A percentile compares a stretch with the other conserved stretches of the same genome.
Conservation (phyloP, 2,797 vertebrate genomes). For the Cephalopachus bancanus region DNA sequence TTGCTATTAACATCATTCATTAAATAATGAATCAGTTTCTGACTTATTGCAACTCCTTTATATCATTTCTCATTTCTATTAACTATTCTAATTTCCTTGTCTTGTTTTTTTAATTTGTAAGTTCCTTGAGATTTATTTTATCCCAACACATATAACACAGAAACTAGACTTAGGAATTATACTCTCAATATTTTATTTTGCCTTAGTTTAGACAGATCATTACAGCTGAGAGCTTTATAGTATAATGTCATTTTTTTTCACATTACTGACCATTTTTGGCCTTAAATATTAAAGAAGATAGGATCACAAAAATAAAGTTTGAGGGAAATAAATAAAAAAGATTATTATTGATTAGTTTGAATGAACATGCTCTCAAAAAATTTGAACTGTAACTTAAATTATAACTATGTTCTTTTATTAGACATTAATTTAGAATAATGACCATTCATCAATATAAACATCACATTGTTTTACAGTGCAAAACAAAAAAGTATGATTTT, state of each 20-base stretch:
- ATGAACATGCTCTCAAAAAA: not conserved
- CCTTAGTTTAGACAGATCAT: constrained; percentile 8
- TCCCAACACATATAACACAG: not conserved
- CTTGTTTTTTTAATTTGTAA: not conserved
- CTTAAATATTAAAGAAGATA: constrained; percentile 57
- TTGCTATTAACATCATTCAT: not conserved
- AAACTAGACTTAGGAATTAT: constrained; percentile 8
- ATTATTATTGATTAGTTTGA: not conserved
- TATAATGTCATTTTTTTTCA: not conserved
- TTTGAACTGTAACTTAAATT: not conserved
- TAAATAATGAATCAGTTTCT: not conserved
- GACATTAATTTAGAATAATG: constrained; percentile 42
- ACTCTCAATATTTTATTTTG: constrained; percentile 13
- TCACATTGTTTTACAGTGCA: not conserved
- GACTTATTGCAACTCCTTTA: not conserved
- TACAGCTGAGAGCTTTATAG: not conserved
- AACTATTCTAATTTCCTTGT: not conserved
- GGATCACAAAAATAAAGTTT: constrained; percentile 32
- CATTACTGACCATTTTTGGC: not conserved
- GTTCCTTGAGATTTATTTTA: not conserved
- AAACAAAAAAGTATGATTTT: constrained; percentile 14
- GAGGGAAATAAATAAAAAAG: constrained; percentile 37
- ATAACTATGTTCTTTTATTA: not conserved
- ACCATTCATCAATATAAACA: not conserved
- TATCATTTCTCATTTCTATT: not conserved